phyloP scores from a whole-genome alignment of 2,888 invertebrate genomes.

The Aspidapion aeneum region DNA sequence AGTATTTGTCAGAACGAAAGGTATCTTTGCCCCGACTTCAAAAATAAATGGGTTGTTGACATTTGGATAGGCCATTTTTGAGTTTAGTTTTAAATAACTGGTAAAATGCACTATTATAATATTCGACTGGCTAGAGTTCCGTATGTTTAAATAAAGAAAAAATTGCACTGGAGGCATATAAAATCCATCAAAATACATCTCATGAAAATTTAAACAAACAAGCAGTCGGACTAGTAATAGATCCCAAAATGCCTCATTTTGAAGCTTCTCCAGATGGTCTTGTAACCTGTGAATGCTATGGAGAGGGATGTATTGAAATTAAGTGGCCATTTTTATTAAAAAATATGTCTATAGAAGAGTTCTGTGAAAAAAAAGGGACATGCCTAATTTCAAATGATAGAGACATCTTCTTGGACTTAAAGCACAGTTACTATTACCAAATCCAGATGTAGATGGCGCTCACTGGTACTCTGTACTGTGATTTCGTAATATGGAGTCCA shows the following conservation, averaged over 20 bases:
- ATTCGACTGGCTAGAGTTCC: too few species aligned
- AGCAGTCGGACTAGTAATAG: not conserved
- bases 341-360: slow-evolving; percentile 8
- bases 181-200: not conserved
- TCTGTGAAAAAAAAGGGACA: not conserved
- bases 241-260: slow-evolving; percentile 4
- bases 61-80: too few species aligned
- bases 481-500: not conserved
- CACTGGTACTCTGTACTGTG: not conserved
- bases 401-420: not conserved
- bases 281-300: slow-evolving; percentile 13
- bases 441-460: not conserved
- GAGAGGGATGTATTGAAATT: slow-evolving; percentile 16
- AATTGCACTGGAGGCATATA: not conserved
- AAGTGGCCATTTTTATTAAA: slow-evolving; percentile 17
- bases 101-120: too few species aligned
- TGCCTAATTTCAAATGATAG: not conserved
- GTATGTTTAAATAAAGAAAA: too few species aligned
- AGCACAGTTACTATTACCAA: not conserved
- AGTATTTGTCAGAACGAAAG: too few species aligned
- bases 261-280: slow-evolving; percentile 17
- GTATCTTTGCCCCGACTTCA: too few species aligned
- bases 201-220: not conserved
- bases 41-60: too few species aligned
- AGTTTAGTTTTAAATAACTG: too few species aligned